Base-by-base conservation (phyloP, 1,140 invertebrate genomes). In the Drosophila ercepeae region DNA sequence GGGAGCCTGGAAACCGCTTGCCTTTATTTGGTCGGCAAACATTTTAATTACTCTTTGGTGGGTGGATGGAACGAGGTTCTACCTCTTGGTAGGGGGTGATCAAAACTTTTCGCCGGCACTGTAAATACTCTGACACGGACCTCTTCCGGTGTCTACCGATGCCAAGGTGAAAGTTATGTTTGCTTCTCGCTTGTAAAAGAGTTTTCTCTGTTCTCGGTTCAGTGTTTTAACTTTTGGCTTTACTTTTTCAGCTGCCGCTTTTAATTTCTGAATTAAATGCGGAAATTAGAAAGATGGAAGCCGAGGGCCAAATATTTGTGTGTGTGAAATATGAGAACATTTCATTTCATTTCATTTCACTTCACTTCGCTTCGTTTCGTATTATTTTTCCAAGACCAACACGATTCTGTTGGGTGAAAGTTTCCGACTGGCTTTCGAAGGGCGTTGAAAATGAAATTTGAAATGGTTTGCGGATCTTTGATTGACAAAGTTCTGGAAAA, bases 31-130 rank as follows among this genome's bases (percentile, higher is more conserved):
- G 46, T 42, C 48, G 44, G 68, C 49, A 59, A 71, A 70, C 65
- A 70, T 59, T 71, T 71, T 70, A 69, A 71, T 70, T 71, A 70
- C 65, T 71, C 23, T n/a, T n/a, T n/a, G n/a, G n/a, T n/a, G n/a
- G n/a, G n/a, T n/a, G n/a, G n/a, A n/a, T n/a, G n/a, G n/a, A n/a
- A n/a, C n/a, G n/a, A n/a, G n/a, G n/a, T n/a, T n/a, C n/a, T n/a
- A n/a, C n/a, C n/a, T n/a, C n/a, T 7, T 29, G 11, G 45, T 25
- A 9, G 27, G 13, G 13, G 36, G 8, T 42, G 8, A 21, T 4
- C 2, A 18, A 71, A 71, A 72, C 55, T 72, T 60, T 72, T 72
- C 11, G 42, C 42, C 36, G 48, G 34, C 55, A 71, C 67, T 72
- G 46, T 70, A 46, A 63, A 39, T 21, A 34, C 34, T 23, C n/a